These are phyloP conservation scores for Ceratitis capitata DNA, from an alignment of 1,140 invertebrate species.

Conservation along the genomic window DNA sequence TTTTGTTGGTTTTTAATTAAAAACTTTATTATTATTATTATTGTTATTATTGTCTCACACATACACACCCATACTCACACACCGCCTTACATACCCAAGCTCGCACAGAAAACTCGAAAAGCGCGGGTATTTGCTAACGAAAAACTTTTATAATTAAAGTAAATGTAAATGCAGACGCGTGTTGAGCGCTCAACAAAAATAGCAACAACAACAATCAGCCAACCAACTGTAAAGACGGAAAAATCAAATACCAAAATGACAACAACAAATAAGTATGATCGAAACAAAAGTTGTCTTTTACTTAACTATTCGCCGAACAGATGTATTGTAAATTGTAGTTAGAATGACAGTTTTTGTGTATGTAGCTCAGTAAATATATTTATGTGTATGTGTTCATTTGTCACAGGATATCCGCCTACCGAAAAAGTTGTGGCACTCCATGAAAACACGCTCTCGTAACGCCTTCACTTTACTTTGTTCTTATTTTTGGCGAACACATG, in stretches of 20 bases:
- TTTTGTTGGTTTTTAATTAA: constrained; percentile 35
- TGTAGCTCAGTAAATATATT: not conserved
- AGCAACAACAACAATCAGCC: not conserved
- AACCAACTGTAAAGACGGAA: not conserved
- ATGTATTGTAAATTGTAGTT: not conserved
- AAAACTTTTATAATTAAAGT: constrained; percentile 63
- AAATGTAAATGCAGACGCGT: constrained; percentile 56
- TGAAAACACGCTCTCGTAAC: not conserved
- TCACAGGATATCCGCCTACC: not conserved
- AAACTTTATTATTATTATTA: constrained; percentile 37
- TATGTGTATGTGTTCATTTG: not conserved
- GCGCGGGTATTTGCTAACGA: no score
- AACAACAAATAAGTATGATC: not conserved
- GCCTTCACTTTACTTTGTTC: not conserved
- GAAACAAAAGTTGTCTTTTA: constrained; percentile 1
- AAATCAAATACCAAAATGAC: constrained; percentile 19
- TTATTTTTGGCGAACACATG: not conserved
- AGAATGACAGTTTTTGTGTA: not conserved
- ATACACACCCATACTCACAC: not conserved
- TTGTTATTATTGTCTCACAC: not conserved
- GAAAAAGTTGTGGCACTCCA: not conserved
- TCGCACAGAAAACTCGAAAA: not conserved
- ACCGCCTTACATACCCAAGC: not conserved
- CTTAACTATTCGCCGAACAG: not conserved
- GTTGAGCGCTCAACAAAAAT: not conserved